Evolutionary conservation across 2,888 invertebrate species (phyloP).

Genomic region (Spatulosminthurus flaviceps): DNA sequence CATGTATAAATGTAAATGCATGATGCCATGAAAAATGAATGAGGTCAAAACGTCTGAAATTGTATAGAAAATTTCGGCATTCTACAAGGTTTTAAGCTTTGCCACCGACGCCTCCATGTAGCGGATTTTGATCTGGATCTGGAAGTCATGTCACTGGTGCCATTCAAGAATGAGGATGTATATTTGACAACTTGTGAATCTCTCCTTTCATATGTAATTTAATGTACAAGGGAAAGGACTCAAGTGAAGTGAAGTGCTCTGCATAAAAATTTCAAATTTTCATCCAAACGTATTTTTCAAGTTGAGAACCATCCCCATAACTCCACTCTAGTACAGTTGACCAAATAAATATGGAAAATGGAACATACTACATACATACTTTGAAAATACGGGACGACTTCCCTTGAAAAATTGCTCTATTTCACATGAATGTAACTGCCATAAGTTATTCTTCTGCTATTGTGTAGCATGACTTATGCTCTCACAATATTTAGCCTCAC

Average conservation of each 20-base stretch:
- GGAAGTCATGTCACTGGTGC: slow-evolving; percentile 15
- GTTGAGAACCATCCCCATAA: background rate
- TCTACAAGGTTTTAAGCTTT: slow-evolving; percentile 1
- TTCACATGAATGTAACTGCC: too few relatives aligned
- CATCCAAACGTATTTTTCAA: background rate
- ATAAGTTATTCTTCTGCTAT: too few relatives aligned
- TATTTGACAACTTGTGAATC: background rate
- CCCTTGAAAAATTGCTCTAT: too few relatives aligned
- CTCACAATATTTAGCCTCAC: too few relatives aligned
- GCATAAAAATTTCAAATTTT: slow-evolving; percentile 18
- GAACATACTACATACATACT: too few relatives aligned
- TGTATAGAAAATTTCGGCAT: background rate
- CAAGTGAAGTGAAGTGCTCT: background rate
- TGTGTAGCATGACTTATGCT: too few relatives aligned
- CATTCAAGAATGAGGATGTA: slow-evolving; percentile 20
- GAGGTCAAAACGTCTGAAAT: background rate
- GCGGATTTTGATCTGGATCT: slow-evolving; percentile 20
- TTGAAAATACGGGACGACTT: too few relatives aligned
- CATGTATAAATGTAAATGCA: background rate
- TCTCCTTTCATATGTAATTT: background rate
- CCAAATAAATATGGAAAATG: too few relatives aligned
- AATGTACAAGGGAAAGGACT: slow-evolving; percentile 23
- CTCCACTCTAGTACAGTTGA: too few relatives aligned
- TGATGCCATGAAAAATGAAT: background rate
- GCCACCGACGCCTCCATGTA: background rate